Percentiles rank a stretch among this genome's conserved stretches.
These are phyloP conservation scores for Gracilinanus agilis DNA, from an alignment of 2,113 vertebrate species.

Conservation along the genomic window DNA sequence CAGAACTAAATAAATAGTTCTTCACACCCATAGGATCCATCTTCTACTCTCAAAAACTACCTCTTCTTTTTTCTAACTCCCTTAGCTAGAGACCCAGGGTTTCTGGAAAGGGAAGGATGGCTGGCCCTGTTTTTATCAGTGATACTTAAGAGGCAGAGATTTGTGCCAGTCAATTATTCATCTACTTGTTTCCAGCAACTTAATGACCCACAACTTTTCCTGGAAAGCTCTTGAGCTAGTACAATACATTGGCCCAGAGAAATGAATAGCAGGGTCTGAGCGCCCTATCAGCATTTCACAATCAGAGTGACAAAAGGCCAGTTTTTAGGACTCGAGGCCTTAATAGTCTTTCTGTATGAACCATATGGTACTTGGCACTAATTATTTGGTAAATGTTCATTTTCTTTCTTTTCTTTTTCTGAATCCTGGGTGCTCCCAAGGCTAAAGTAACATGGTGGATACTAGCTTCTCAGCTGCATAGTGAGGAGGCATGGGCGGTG, in stretches of 20 bases:
- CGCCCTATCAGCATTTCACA: background rate
- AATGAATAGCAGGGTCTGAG: background rate
- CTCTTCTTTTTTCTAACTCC: slow-evolving; percentile 31
- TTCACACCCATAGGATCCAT: background rate
- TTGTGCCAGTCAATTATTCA: slow-evolving; percentile 71
- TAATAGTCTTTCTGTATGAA: slow-evolving; percentile 1
- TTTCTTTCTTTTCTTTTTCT: background rate
- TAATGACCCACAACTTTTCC: slow-evolving; percentile 67
- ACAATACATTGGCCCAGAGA: slow-evolving; percentile 22
- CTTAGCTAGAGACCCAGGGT: slow-evolving; percentile 8
- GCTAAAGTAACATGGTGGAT: background rate
- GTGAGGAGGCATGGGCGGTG: background rate
- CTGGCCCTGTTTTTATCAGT: slow-evolving; percentile 56
- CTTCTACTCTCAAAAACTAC: background rate
- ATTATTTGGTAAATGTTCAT: slow-evolving; percentile 3
- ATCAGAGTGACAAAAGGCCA: slow-evolving; percentile 12
- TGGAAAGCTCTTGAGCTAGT: slow-evolving; percentile 62
- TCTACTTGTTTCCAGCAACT: slow-evolving; percentile 67
- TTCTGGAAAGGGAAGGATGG: slow-evolving; percentile 46
- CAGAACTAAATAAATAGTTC: slow-evolving; percentile 1
- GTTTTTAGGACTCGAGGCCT: slow-evolving; percentile 56
- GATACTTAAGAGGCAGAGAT: slow-evolving; percentile 67
- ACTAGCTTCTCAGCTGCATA: background rate
- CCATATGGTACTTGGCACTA: slow-evolving; percentile 12
- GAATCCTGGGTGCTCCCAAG: background rate